Percentiles rank a stretch among this genome's conserved stretches.
Evolutionary conservation across 2,888 invertebrate species (phyloP).

Genomic region (Drosophila picticornis): DNA sequence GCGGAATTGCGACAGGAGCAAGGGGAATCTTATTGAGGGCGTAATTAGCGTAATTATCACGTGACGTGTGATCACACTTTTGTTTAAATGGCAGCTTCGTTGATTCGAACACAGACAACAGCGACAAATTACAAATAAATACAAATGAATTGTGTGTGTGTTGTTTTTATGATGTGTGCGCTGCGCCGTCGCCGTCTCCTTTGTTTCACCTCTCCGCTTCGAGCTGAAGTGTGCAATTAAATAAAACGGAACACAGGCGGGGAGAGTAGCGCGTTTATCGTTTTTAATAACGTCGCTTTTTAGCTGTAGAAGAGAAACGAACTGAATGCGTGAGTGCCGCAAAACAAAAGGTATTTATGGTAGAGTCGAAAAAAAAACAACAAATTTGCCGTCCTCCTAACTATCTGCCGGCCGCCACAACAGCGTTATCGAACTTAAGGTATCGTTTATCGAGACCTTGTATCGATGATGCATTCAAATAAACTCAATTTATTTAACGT

Average conservation of each 20-base stretch:
- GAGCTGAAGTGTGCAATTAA: constrained; percentile 57
- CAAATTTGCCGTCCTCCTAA: constrained; percentile 36
- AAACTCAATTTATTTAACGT: constrained; percentile 17
- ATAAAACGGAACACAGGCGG: constrained; percentile 43
- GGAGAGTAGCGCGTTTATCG: constrained; percentile 44
- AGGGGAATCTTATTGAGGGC: constrained; percentile 18
- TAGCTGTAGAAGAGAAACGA: constrained; percentile 62
- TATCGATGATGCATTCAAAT: constrained; percentile 27
- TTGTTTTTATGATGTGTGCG: constrained; percentile 49
- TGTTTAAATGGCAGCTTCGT: constrained; percentile 36
- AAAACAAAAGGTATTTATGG: constrained; percentile 68
- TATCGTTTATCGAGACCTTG: background rate
- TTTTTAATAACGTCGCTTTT: constrained; percentile 44
- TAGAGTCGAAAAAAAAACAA: constrained; percentile 61
- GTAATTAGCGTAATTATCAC: constrained; percentile 66
- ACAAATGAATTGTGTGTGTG: constrained; percentile 50
- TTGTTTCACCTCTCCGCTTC: constrained; percentile 68
- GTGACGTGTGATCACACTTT: constrained; percentile 56
- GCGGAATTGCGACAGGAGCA: background rate
- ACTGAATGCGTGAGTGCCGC: constrained; percentile 67
- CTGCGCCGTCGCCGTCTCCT: constrained; percentile 64
- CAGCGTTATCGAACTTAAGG: constrained; percentile 9
- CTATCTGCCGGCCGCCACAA: constrained; percentile 52
- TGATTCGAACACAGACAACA: constrained; percentile 37
- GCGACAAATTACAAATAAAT: constrained; percentile 44